Conservation (phyloP, 2,797 vertebrate genomes). For the Paratrypauchen microcephalus region DNA sequence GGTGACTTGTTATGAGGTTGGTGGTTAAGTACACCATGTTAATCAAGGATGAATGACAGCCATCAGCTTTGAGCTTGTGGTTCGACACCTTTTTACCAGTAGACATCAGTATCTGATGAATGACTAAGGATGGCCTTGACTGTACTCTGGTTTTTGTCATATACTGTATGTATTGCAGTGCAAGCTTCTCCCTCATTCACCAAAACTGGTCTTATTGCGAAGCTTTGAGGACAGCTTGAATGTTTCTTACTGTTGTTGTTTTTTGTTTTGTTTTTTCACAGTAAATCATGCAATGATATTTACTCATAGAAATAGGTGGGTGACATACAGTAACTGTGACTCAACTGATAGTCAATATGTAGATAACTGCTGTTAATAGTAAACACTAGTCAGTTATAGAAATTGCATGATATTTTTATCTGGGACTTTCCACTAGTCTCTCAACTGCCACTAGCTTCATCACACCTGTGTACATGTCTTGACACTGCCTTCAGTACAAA, state of each 20-base stretch:
- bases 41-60: conserved; percentile 71
- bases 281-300: conserved; percentile 40
- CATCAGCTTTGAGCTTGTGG: conserved; percentile 64
- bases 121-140: conserved; percentile 77
- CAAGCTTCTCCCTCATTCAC: conserved; percentile 69
- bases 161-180: conserved; percentile 71
- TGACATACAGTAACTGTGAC: conserved; percentile 61
- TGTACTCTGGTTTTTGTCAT: conserved; percentile 74
- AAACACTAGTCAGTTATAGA: conserved; percentile 54
- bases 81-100: conserved; percentile 66
- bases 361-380: conserved; percentile 61
- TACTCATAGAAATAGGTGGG: conserved; percentile 57
- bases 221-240: conserved; percentile 80
- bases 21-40: conserved; percentile 54
- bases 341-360: conserved; percentile 51
- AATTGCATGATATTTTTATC: conserved; percentile 72
- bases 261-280: conserved; percentile 37
- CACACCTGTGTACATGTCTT: conserved; percentile 65
- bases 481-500: conserved; percentile 70
- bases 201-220: conserved; percentile 71
- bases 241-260: conserved; percentile 70
- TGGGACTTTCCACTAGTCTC: conserved; percentile 62
- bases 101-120: conserved; percentile 79
- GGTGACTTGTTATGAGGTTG: conserved; percentile 52
- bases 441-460: conserved; percentile 72